Evolutionary conservation across 2,113 vertebrate genomes (phyloP).

Genomic region (Paradoxurus hermaphroditus): DNA sequence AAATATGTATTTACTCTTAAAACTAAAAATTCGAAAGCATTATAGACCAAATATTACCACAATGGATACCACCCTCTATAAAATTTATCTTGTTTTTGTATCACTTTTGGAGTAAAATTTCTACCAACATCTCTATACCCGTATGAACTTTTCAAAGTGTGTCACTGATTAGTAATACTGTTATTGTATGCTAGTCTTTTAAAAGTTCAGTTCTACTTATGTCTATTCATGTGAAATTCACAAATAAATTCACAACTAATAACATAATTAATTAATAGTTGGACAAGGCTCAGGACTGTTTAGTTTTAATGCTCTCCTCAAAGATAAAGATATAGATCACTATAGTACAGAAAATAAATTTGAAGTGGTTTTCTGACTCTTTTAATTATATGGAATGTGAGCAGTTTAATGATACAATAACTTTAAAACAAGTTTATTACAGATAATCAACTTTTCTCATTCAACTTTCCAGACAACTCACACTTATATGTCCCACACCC

Average conservation of each 20-base stretch:
- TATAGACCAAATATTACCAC: background rate
- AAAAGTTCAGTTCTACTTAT: background rate
- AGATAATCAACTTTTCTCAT: background rate
- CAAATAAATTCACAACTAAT: background rate
- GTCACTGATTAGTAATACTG: background rate
- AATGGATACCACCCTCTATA: background rate
- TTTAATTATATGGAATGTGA: background rate
- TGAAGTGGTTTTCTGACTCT: background rate
- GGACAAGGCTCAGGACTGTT: background rate
- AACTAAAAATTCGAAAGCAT: background rate
- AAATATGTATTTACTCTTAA: background rate
- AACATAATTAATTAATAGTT: background rate
- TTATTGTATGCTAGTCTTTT: background rate
- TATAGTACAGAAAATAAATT: background rate
- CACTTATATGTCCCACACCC: background rate
- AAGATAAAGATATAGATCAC: background rate
- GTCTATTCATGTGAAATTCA: constrained; percentile 34
- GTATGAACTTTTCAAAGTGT: background rate
- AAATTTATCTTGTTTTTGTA: background rate
- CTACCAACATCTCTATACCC: background rate
- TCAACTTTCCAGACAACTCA: background rate
- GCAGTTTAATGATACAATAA: background rate
- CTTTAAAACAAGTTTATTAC: constrained; percentile 28
- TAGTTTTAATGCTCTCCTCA: background rate
- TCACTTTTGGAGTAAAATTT: background rate